Percentiles rank a stretch among this genome's conserved stretches.
phyloP scores from a whole-genome alignment of 2,888 invertebrate species.

The Melieria picta region DNA sequence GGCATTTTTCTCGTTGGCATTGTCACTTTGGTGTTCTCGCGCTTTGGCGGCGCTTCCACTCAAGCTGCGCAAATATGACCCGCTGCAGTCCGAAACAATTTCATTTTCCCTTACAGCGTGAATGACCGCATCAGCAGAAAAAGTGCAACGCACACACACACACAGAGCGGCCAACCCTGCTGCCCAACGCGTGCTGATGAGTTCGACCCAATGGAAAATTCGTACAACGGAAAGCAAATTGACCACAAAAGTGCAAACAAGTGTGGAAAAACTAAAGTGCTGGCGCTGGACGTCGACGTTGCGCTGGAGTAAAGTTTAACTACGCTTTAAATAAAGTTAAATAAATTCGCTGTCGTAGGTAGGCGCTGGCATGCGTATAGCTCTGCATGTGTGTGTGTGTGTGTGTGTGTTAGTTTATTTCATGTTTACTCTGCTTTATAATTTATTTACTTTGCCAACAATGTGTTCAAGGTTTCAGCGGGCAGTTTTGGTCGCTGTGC shows the following conservation, averaged over 20 bases:
- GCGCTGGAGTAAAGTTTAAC: neutral
- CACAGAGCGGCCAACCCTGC: neutral
- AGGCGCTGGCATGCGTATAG: neutral
- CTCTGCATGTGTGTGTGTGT: neutral
- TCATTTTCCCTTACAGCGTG: neutral
- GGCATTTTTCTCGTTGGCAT: too few species aligned
- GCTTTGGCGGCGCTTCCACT: too few species aligned
- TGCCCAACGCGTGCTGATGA: too few species aligned
- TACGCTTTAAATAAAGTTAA: constrained; percentile 28
- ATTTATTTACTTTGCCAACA: constrained; percentile 36
- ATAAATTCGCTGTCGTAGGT: constrained; percentile 18
- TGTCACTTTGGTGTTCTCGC: too few species aligned
- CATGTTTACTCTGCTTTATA: constrained; percentile 22
- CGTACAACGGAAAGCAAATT: constrained; percentile 19
- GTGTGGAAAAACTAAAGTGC: constrained; percentile 15
- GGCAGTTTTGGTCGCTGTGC: neutral
- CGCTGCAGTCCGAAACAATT: neutral
- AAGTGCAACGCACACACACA: constrained; percentile 6
- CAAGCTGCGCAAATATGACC: too few species aligned
- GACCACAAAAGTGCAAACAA: constrained; percentile 39
- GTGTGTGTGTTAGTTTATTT: constrained; percentile 12
- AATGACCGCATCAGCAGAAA: constrained; percentile 25
- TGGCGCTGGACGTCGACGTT: too few species aligned
- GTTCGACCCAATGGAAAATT: too few species aligned
- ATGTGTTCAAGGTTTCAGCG: neutral